Percentiles rank a stretch among this genome's conserved stretches.
phyloP scores from a whole-genome alignment of 1,140 invertebrate species.

The Camponotus pennsylvanicus region DNA sequence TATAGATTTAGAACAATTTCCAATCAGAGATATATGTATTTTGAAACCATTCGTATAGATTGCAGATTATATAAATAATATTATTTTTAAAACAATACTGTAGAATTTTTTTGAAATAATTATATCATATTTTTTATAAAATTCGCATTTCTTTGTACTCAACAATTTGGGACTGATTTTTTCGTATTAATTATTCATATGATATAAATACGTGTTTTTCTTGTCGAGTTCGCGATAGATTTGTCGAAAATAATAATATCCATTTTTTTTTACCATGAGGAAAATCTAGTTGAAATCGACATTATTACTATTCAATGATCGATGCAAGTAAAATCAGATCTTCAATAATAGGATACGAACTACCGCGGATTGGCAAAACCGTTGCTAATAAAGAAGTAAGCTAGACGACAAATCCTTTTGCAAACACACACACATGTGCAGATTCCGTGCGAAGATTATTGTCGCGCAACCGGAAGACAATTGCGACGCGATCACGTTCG shows the following conservation, averaged over 20 bases:
- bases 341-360: background rate
- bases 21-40: background rate
- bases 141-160: too few relatives aligned
- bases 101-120: background rate
- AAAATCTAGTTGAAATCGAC: background rate
- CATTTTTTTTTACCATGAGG: background rate
- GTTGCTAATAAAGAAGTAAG: conserved; percentile 31
- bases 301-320: conserved; percentile 13
- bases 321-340: background rate
- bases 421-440: background rate
- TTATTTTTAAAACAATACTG: background rate
- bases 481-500: background rate
- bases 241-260: background rate
- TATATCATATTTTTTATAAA: background rate
- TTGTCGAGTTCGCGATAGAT: too few relatives aligned
- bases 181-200: too few relatives aligned
- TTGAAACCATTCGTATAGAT: background rate
- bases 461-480: conserved; percentile 50
- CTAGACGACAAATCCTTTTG: background rate
- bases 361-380: conserved; percentile 8
- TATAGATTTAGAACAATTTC: too few relatives aligned
- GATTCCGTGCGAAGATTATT: background rate
- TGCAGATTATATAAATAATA: background rate
- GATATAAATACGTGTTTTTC: too few relatives aligned
- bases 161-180: too few relatives aligned